Conservation (phyloP, 2,888 invertebrate genomes). For the Rosalia funebris region DNA sequence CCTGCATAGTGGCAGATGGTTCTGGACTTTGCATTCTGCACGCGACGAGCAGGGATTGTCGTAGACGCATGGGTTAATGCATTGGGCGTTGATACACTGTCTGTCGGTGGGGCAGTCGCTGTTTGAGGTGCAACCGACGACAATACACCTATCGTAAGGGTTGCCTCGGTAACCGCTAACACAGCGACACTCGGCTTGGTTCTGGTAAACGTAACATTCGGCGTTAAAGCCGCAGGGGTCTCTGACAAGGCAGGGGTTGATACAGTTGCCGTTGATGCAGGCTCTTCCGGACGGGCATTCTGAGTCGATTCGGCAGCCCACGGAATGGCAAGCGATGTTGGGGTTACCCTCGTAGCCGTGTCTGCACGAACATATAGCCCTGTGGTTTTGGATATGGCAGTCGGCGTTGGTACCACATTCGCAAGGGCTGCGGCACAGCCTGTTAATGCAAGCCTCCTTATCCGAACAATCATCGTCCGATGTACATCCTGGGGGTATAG, state of each 20-base stretch:
- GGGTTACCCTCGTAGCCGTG: slow-evolving; percentile 89
- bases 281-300: slow-evolving; percentile 87
- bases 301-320: slow-evolving; percentile 84
- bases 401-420: slow-evolving; percentile 87
- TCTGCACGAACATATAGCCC: slow-evolving; percentile 87
- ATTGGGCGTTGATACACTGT: slow-evolving; percentile 86
- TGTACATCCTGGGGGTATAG: slow-evolving; percentile 79
- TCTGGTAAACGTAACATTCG: slow-evolving; percentile 81
- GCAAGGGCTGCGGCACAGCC: slow-evolving; percentile 88
- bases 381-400: slow-evolving; percentile 83
- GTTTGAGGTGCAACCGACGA: slow-evolving; percentile 86
- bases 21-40: slow-evolving; percentile 83
- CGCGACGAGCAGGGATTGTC: slow-evolving; percentile 80
- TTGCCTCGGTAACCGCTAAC: slow-evolving; percentile 83
- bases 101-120: slow-evolving; percentile 88
- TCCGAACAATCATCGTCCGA: slow-evolving; percentile 82
- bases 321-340: slow-evolving; percentile 79
- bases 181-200: slow-evolving; percentile 82
- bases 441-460: slow-evolving; percentile 84
- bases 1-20: slow-evolving; percentile 86
- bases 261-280: slow-evolving; percentile 85
- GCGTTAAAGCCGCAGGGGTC: slow-evolving; percentile 85
- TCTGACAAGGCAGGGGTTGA: slow-evolving; percentile 84
- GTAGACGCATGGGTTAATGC: slow-evolving; percentile 84
- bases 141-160: slow-evolving; percentile 77